Evolutionary conservation across 2,888 invertebrate species (phyloP).

Genomic region (Stenotaenia linearis): DNA sequence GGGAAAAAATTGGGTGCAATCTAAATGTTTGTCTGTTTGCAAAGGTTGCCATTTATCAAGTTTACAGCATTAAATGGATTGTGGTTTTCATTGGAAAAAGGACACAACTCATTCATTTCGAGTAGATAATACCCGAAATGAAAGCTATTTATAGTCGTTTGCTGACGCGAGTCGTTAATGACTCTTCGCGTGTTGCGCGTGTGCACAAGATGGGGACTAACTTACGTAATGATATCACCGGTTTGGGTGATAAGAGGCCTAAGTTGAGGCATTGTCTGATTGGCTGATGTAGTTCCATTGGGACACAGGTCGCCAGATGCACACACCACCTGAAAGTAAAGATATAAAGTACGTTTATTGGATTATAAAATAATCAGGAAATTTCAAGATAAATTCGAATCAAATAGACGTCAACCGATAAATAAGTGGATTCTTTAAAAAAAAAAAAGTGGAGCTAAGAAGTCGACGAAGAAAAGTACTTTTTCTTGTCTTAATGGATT

Average conservation of each 20-base stretch:
- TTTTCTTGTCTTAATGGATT: constrained; percentile 24
- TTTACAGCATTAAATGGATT: constrained; percentile 6
- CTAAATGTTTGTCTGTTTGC: background rate
- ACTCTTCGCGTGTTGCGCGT: background rate
- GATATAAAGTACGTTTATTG: too few relatives aligned
- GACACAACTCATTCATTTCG: constrained; percentile 7
- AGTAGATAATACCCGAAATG: constrained; percentile 19
- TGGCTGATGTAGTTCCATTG: constrained; percentile 14
- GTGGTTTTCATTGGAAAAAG: constrained; percentile 23
- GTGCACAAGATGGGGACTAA: background rate
- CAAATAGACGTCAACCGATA: background rate
- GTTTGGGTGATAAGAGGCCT: constrained; percentile 24
- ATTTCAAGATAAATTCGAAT: background rate
- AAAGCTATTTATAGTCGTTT: constrained; percentile 6
- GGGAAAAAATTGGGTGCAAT: background rate
- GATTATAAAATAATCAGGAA: too few relatives aligned
- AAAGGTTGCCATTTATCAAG: background rate
- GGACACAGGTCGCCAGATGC: constrained; percentile 2
- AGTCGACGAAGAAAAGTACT: constrained; percentile 8
- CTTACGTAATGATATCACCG: constrained; percentile 28
- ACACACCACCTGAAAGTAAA: constrained; percentile 12
- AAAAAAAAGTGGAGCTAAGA: background rate
- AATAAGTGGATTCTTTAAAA: background rate
- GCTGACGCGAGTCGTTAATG: background rate
- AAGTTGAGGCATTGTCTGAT: constrained; percentile 24